Evolutionary conservation across 1,140 invertebrate genomes (phyloP).

Genomic region (honey bee (Apis mellifera)): DNA sequence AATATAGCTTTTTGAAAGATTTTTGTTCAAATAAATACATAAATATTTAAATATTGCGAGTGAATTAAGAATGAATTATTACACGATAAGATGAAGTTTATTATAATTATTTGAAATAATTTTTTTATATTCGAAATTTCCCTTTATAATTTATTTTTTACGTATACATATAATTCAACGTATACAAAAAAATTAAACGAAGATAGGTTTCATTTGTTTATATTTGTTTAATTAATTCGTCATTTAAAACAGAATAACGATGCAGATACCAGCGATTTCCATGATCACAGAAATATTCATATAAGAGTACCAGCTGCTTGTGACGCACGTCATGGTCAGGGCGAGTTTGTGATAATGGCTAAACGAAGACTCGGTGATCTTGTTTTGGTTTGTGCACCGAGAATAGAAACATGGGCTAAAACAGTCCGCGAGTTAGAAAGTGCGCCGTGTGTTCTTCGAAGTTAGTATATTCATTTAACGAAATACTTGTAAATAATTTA

Average conservation of each 20-base stretch:
- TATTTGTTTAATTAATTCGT: constrained; percentile 4
- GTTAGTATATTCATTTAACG: constrained; percentile 64
- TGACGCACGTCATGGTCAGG: constrained; percentile 86
- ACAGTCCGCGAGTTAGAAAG: constrained; percentile 83
- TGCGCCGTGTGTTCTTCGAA: constrained; percentile 86
- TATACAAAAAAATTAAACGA: background rate
- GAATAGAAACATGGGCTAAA: constrained; percentile 86
- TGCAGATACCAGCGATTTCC: background rate
- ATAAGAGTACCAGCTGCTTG: constrained; percentile 86
- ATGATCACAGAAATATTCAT: constrained; percentile 67
- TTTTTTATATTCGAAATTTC: no score
- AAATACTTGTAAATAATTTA: constrained; percentile 69
- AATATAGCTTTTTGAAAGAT: no score
- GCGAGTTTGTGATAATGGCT: constrained; percentile 91
- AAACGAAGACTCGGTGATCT: constrained; percentile 86
- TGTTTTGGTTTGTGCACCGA: constrained; percentile 87
- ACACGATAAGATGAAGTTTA: no score
- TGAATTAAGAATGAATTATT: no score
- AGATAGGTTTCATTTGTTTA: no score
- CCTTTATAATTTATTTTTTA: no score
- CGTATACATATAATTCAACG: background rate
- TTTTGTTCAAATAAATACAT: no score
- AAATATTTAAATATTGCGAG: no score
- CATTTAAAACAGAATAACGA: constrained; percentile 69
- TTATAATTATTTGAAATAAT: no score